Evolutionary conservation across 1,140 invertebrate species (phyloP).

Genomic region (Littorina saxatilis): DNA sequence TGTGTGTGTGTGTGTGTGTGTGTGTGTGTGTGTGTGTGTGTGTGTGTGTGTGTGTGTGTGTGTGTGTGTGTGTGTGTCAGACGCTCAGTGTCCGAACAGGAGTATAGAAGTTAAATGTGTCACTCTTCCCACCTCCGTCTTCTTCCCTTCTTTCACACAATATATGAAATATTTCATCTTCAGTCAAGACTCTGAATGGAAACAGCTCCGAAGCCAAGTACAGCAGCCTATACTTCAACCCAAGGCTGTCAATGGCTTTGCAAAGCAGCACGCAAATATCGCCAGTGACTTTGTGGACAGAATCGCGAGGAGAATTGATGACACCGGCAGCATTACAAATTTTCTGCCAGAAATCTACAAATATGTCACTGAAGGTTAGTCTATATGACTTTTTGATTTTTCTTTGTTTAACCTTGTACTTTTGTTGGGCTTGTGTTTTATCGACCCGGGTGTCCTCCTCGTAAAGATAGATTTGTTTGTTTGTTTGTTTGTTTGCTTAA

Average conservation of each 20-base stretch:
- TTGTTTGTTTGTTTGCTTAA: too few species aligned
- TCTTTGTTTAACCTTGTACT: too few species aligned
- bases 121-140: background rate
- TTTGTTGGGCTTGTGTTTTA: too few species aligned
- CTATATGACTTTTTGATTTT: too few species aligned
- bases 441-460: too few species aligned
- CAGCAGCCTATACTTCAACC: constrained; percentile 84
- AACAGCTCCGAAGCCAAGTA: constrained; percentile 84
- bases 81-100: background rate
- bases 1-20: background rate
- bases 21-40: constrained; percentile 17
- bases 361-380: constrained; percentile 87
- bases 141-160: background rate
- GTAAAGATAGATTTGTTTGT: too few species aligned
- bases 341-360: constrained; percentile 85
- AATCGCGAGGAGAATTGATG: constrained; percentile 48
- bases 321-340: constrained; percentile 76
- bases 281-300: constrained; percentile 81
- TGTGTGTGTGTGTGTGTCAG: background rate
- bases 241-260: constrained; percentile 82
- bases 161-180: constrained; percentile 50
- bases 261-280: constrained; percentile 81
- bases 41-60: background rate
- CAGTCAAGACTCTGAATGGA: constrained; percentile 92
- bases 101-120: constrained; percentile 3